phyloP scores from a whole-genome alignment of 2,888 invertebrate genomes.

The Brenthis hecate region DNA sequence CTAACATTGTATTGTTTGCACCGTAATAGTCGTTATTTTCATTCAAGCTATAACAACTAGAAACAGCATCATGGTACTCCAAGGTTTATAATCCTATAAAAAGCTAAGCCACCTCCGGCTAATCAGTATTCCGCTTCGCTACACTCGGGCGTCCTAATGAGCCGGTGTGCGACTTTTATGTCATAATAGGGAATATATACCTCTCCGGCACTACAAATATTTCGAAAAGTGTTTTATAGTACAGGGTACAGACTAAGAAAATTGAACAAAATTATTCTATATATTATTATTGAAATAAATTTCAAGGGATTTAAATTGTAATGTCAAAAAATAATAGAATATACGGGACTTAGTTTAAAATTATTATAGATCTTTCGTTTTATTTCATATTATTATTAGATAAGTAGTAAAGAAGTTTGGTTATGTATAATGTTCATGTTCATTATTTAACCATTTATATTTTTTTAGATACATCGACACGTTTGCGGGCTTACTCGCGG shows the following conservation, averaged over 20 bases:
- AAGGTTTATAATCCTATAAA: conserved; percentile 12
- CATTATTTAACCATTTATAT: conserved; percentile 36
- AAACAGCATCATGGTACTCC: conserved; percentile 3
- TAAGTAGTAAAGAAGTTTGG: too few relatives aligned
- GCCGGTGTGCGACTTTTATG: conserved; percentile 25
- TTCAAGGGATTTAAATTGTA: too few relatives aligned
- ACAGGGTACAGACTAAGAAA: not conserved
- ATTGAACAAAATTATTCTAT: not conserved
- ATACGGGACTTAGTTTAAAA: too few relatives aligned
- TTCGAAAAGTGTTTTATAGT: not conserved
- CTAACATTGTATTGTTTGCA: not conserved
- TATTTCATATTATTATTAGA: too few relatives aligned
- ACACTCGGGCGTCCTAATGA: conserved; percentile 27
- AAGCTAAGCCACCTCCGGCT: conserved; percentile 22
- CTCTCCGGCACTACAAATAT: conserved; percentile 7
- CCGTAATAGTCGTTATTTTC: not conserved
- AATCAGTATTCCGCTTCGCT: conserved; percentile 29
- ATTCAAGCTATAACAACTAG: not conserved
- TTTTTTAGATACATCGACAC: conserved; percentile 92
- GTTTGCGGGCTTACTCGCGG: conserved; percentile 94
- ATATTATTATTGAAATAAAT: not conserved
- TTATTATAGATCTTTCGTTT: too few relatives aligned
- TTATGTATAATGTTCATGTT: not conserved
- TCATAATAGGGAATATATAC: conserved; percentile 28
- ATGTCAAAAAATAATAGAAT: too few relatives aligned